Conservation (phyloP, 92 coral and sea anemone species). For the Porites rus region DNA sequence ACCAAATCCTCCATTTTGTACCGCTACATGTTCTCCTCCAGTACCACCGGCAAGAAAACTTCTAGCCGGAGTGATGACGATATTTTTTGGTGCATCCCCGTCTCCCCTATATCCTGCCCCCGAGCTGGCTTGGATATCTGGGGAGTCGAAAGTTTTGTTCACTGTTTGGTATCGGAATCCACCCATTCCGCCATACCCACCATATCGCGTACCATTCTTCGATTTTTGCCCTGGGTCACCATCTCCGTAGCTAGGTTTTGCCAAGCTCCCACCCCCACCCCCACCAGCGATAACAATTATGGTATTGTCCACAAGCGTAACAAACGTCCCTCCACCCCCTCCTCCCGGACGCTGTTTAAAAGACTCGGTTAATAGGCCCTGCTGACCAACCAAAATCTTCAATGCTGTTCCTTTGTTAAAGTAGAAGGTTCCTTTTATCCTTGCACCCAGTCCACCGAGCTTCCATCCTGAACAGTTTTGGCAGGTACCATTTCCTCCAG, state of each 20-base stretch:
- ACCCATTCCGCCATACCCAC: constrained; percentile 65
- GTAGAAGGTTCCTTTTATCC: constrained; percentile 70
- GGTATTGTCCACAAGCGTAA: constrained; percentile 61
- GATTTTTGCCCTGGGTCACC: constrained; percentile 89
- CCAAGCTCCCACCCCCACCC: constrained; percentile 86
- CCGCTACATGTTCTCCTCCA: constrained; percentile 35
- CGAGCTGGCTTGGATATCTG: constrained; percentile 43
- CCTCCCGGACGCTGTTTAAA: constrained; percentile 66
- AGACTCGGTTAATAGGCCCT: constrained; percentile 35
- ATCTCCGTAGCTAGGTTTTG: constrained; percentile 33
- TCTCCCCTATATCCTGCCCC: constrained; percentile 75
- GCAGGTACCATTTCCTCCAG: constrained; percentile 80
- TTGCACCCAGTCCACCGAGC: constrained; percentile 83
- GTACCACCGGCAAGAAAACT: constrained; percentile 69
- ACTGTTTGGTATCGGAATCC: constrained; percentile 52
- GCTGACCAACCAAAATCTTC: constrained; percentile 82
- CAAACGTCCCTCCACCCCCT: constrained; percentile 93
- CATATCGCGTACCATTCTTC: constrained; percentile 68
- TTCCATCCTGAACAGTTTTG: constrained; percentile 29
- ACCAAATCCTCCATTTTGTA: constrained; percentile 86
- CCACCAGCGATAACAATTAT: constrained; percentile 86
- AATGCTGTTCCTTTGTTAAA: constrained; percentile 56
- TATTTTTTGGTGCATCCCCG: constrained; percentile 17
- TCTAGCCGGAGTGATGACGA: constrained; percentile 13
- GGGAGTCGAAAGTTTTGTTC: constrained; percentile 16